Base-by-base conservation (phyloP, 64 coral and sea anemone genomes). In the Astreopora myriophthalma region DNA sequence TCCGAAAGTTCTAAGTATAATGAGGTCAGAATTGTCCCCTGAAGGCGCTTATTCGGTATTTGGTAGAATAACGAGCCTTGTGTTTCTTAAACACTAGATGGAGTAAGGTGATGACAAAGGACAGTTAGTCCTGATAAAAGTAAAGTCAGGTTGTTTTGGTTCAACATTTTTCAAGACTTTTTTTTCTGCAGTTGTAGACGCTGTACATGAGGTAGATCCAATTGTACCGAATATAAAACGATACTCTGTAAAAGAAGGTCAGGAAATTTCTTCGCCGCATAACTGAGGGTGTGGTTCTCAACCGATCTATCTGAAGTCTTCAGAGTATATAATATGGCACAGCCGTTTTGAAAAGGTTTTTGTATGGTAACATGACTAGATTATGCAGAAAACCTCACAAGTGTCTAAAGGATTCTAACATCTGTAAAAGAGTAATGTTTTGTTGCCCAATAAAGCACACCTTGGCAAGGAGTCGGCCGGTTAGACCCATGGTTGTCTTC, bases 391-490 rank as follows among this genome's bases (percentile, higher is more conserved):
- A 35, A 79, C 22, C 2, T 37, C 52, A 83, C 79, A n/a, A 83
- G 34, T 64, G 52, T 65, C 27, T 57, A 24, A 83, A 38, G 2
- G 31, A 64, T 64, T 83, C 48, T 57, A 20, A 22, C 27, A 80
- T 30, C 48, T 80, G 49, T 80, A 11, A 80, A 48, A 30, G 19
- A 30, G 34, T 29, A 34, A 32, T 31, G 31, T 73, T 0, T 37
- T 8, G 31, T 63, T 36, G 33, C 33, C 1, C 64, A 83, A 64
- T 64, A 83, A 83, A 83, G 19, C 79, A 83, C 77, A 80, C 77
- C 42, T 46, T 46, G n/a, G n/a, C n/a, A n/a, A n/a, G n/a, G n/a
- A n/a, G n/a, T n/a, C n/a, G n/a, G n/a, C n/a, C n/a, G n/a, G n/a
- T n/a, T n/a, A n/a, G n/a, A n/a, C n/a, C n/a, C n/a, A n/a, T n/a